Conservation (phyloP, 2,113 vertebrate species). For the Cyanistes caeruleus region DNA sequence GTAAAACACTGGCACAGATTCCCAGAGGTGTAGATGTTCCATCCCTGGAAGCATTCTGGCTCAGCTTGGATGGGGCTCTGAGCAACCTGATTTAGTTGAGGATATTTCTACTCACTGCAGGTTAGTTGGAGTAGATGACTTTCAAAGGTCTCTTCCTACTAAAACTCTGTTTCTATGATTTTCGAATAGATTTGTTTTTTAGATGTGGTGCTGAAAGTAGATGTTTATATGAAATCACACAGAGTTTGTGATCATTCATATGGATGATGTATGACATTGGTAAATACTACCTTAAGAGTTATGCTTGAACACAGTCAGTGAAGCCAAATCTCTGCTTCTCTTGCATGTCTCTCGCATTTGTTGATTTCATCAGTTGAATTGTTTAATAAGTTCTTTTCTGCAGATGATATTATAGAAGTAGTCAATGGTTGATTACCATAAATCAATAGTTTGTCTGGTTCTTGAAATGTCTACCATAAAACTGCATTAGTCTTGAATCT, state of each 20-base stretch:
- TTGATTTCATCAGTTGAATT: constrained; percentile 27
- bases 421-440: constrained; percentile 24
- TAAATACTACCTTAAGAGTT: constrained; percentile 21
- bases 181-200: background rate
- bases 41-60: background rate
- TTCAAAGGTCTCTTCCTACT: background rate
- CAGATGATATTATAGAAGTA: constrained; percentile 10
- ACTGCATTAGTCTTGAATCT: background rate
- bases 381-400: constrained; percentile 32
- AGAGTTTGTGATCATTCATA: background rate
- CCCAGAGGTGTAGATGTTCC: background rate
- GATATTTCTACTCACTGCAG: background rate
- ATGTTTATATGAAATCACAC: background rate
- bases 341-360: background rate
- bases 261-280: background rate
- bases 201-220: background rate
- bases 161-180: background rate
- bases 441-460: constrained; percentile 48
- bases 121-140: background rate
- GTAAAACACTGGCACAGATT: background rate
- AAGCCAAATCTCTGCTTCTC: background rate
- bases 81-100: background rate
- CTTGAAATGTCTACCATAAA: background rate
- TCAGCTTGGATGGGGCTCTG: background rate
- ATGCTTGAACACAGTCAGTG: constrained; percentile 16